These are phyloP conservation scores for Erpetoichthys calabaricus DNA, from an alignment of 2,797 vertebrate genomes.

Conservation along the genomic window DNA sequence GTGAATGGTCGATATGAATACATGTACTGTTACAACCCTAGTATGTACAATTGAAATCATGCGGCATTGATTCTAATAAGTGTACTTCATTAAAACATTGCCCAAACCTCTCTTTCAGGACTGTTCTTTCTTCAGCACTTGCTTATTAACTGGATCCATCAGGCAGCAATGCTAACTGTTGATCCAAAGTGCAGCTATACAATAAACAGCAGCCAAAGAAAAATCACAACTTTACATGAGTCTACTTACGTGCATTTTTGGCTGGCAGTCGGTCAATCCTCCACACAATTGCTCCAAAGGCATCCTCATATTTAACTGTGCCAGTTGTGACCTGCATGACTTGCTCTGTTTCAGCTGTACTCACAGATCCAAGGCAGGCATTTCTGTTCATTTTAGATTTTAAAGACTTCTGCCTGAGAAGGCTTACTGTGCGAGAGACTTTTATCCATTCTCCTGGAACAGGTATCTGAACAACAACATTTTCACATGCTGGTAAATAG, in stretches of 20 bases:
- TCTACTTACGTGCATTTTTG: slow-evolving; percentile 78
- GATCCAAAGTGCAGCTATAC: neutral
- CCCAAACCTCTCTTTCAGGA: too few relatives aligned
- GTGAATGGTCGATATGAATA: too few relatives aligned
- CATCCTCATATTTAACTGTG: slow-evolving; percentile 87
- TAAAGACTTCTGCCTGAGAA: slow-evolving; percentile 81
- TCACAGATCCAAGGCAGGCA: slow-evolving; percentile 70
- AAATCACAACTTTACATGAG: neutral
- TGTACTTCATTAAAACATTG: too few relatives aligned
- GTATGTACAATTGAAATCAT: too few relatives aligned
- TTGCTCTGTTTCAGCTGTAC: slow-evolving; percentile 62
- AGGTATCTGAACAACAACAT: slow-evolving; percentile 70
- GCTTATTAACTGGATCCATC: too few relatives aligned
- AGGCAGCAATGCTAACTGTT: too few relatives aligned
- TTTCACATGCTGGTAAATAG: slow-evolving; percentile 61
- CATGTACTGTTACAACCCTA: too few relatives aligned
- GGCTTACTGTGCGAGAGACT: slow-evolving; percentile 66
- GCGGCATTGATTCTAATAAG: too few relatives aligned
- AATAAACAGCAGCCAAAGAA: neutral
- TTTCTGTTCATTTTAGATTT: slow-evolving; percentile 91
- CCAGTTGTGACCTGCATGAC: slow-evolving; percentile 83
- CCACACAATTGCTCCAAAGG: slow-evolving; percentile 85
- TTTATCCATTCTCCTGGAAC: slow-evolving; percentile 83
- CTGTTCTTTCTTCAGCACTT: too few relatives aligned
- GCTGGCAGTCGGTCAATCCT: slow-evolving; percentile 88